These are phyloP conservation scores for Musca vetustissima DNA, from an alignment of 1,140 invertebrate genomes.

Conservation along the genomic window DNA sequence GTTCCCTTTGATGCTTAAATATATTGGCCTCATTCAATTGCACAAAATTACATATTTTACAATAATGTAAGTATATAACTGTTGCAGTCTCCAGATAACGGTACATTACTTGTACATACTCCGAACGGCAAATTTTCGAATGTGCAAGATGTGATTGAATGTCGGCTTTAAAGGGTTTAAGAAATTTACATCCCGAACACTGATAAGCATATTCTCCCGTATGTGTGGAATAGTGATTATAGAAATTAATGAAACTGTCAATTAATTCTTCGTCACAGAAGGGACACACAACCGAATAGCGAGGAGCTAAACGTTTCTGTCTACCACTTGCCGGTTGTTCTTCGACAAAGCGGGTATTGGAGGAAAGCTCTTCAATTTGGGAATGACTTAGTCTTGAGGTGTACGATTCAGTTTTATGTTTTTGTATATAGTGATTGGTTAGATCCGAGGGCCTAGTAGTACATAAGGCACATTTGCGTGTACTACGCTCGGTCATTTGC, in stretches of 20 bases:
- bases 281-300: slow-evolving; percentile 2
- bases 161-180: slow-evolving; percentile 17
- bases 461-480: slow-evolving; percentile 10
- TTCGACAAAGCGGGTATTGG: slow-evolving; percentile 12
- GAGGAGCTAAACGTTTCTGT: not conserved
- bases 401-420: slow-evolving; percentile 28
- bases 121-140: slow-evolving; percentile 13
- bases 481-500: slow-evolving; percentile 22
- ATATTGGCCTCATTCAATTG: slow-evolving; percentile 26
- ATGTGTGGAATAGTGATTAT: slow-evolving; percentile 20
- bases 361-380: not conserved
- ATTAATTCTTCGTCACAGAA: slow-evolving; percentile 20
- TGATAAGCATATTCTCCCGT: slow-evolving; percentile 25
- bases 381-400: not conserved
- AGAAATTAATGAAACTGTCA: slow-evolving; percentile 20
- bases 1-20: slow-evolving; percentile 23
- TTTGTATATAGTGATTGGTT: slow-evolving; percentile 17
- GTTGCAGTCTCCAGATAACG: slow-evolving; percentile 14
- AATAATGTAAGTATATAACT: slow-evolving; percentile 22
- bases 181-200: slow-evolving; percentile 12
- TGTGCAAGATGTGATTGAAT: slow-evolving; percentile 13
- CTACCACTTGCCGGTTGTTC: not conserved
- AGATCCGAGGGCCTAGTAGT: slow-evolving; percentile 19
- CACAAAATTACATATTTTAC: slow-evolving; percentile 25
- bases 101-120: not conserved